Evolutionary conservation across 2,113 vertebrate genomes (phyloP).

Genomic region (Gallinago undulata): DNA sequence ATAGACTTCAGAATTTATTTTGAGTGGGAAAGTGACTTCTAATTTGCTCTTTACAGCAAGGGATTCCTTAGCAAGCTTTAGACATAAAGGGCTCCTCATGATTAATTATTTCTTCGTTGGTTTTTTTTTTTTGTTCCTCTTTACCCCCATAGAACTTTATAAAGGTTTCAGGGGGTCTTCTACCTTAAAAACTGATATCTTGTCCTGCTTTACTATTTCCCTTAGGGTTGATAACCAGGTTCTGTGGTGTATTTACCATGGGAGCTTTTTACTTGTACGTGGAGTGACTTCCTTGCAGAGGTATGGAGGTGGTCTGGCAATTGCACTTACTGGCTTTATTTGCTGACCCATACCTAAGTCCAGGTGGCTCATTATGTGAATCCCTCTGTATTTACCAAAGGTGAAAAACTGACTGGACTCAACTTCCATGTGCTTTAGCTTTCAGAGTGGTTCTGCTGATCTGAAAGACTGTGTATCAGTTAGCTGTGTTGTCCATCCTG

Average conservation of each 20-base stretch:
- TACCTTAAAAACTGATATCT: constrained; percentile 29
- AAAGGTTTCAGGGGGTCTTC: not conserved
- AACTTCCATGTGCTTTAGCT: not conserved
- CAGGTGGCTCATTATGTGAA: not conserved
- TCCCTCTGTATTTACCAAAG: not conserved
- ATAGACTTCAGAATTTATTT: not conserved
- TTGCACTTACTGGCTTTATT: constrained; percentile 34
- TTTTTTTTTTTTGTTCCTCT: not conserved
- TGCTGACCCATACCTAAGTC: constrained; percentile 54
- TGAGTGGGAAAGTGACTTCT: not conserved
- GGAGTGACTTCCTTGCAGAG: constrained; percentile 52
- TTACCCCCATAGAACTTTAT: not conserved
- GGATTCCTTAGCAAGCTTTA: not conserved
- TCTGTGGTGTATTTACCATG: constrained; percentile 66
- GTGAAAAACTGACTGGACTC: not conserved
- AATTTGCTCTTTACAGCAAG: not conserved
- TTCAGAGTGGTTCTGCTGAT: not conserved
- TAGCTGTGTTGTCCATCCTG: not conserved
- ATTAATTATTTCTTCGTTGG: not conserved
- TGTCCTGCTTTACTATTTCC: constrained; percentile 58
- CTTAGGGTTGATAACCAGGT: constrained; percentile 63
- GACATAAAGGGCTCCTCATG: not conserved
- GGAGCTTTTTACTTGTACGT: constrained; percentile 59
- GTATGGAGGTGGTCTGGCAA: constrained; percentile 58
- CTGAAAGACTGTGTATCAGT: not conserved